Base-by-base conservation (phyloP, 2,797 vertebrate genomes). In the Molossus alvarezi region DNA sequence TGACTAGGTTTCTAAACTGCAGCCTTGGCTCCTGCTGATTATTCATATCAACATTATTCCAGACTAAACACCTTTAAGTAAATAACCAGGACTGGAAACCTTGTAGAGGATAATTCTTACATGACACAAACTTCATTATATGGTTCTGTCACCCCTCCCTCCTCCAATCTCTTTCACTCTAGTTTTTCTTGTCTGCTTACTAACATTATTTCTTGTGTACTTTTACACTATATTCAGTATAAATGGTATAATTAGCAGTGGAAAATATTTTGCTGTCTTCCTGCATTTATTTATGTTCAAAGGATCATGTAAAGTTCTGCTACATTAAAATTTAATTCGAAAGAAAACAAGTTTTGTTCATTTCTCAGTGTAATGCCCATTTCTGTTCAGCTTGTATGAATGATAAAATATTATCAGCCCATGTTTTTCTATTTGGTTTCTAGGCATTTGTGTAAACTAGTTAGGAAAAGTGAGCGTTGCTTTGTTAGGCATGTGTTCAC, bases 261-360 rank as follows among this genome's bases (percentile, higher is more conserved):
- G 97, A 98, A 98, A 98, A 98, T 98, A 98, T 98, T 98, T 98
- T 95, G 97, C 97, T 98, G 98, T 98, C 96, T 25, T 88, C n/a
- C 81, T 96, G 55, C 97, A 98, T 98, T 98, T 98, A 98, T 98
- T 99, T 98, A 98, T 98, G 97, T 98, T 98, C 95, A 88, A 96
- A 88, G 96, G 94, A 98, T 98, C 98, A 96, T 98, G 98, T 98
- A 98, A 98, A 98, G 98, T 98, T 98, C 98, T 98, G 98, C 98
- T 98, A 98, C 98, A 98, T 98, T 98, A 98, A 98, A 98, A 98
- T 98, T 98, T 98, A 98, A 98, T 98, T 98, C 87, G n/a, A 98
- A 98, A 97, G 97, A 98, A 98, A 98, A 97, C 64, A 15, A 98
- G 97, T 98, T 98, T 98, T 98, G 93, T 98, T 98, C 98, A 98